Evolutionary conservation across 2,888 invertebrate species (phyloP), one percentile per base, ranked within the genome.

Genomic region (Nomada hirtipes): DNA sequence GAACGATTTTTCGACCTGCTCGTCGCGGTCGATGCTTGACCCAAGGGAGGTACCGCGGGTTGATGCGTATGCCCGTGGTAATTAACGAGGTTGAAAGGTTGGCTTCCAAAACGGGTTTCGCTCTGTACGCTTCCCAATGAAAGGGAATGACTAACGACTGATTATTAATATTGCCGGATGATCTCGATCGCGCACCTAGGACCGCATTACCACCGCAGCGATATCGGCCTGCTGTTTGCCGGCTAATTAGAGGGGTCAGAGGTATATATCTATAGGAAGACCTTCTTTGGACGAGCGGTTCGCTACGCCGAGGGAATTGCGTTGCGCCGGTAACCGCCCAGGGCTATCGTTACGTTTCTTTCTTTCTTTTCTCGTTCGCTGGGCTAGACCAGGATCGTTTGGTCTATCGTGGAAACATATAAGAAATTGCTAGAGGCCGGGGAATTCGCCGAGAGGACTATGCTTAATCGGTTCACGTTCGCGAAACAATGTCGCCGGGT

Each of bases 81-180:
- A 87, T 87, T 87, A 87, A 82, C 79, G 78, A 76, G 86, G 72
- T 82, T 78, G 70, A 76, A 60, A 64, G 74, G 29, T 70, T 42
- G 84, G 82, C 77, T 88, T 84, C 88, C 88, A 87, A 87, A 87
- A 86, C 83, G 82, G 84, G 82, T 79, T 78, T 52, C 76, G 76
- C n/a, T 53, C n/a, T 77, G 65, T 79, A 67, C 86, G 73, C 73
- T 85, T 85, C 76, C 85, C 88, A 88, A 83, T 83, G 82, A 87
- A 88, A 83, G 82, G 83, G 83, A 88, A 83, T 88, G 85, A 85
- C 87, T 85, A 88, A 88, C 85, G 87, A 82, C 85, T 70, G 87
- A 89, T 88, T 87, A 88, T 88, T 88, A 88, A 88, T 89, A 89
- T 88, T 79, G 79, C 76, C 72, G 76, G 86, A 71, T 64, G 86